phyloP scores from a whole-genome alignment of 92 coral and sea anemone genomes.

The Ricordea florida region DNA sequence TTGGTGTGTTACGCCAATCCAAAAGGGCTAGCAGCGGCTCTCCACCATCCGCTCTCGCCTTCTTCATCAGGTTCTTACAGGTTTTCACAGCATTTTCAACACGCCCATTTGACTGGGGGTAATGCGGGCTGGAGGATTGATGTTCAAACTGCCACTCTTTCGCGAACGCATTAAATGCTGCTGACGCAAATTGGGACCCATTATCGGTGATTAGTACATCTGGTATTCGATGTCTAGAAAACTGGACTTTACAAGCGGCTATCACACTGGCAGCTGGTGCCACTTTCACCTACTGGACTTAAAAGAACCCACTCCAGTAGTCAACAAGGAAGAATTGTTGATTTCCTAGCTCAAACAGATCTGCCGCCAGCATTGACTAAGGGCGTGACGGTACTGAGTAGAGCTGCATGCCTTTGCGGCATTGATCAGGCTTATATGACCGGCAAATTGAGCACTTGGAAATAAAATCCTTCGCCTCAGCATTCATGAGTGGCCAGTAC shows the following conservation, averaged over 20 bases:
- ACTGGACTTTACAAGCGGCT: conserved; percentile 27
- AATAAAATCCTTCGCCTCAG: conserved; percentile 43
- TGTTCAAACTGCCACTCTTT: conserved; percentile 11
- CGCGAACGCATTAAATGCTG: conserved; percentile 14
- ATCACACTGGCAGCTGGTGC: conserved; percentile 14
- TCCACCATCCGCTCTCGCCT: conserved; percentile 21
- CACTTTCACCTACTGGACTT: conserved; percentile 39
- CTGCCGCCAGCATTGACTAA: conserved; percentile 42
- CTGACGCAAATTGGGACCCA: not conserved
- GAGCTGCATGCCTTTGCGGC: conserved; percentile 25
- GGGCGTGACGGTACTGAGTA: conserved; percentile 25
- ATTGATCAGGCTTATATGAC: conserved; percentile 32
- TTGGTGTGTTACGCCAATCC: conserved; percentile 38
- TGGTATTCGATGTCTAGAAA: conserved; percentile 36
- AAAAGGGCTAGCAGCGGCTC: conserved; percentile 33
- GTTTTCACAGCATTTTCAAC: conserved; percentile 25
- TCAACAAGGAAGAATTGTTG: conserved; percentile 38
- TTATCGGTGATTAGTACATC: conserved; percentile 19
- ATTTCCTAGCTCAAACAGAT: conserved; percentile 33
- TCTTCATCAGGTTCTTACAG: conserved; percentile 18
- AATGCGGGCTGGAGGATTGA: conserved; percentile 17
- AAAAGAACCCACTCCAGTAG: conserved; percentile 31
- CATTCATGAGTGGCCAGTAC: conserved; percentile 49
- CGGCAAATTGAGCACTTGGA: conserved; percentile 35
- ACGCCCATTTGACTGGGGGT: conserved; percentile 26